Evolutionary conservation across 1,140 invertebrate species (phyloP), one percentile per base, ranked within the genome.

Genomic region (Drosophila truncata): DNA sequence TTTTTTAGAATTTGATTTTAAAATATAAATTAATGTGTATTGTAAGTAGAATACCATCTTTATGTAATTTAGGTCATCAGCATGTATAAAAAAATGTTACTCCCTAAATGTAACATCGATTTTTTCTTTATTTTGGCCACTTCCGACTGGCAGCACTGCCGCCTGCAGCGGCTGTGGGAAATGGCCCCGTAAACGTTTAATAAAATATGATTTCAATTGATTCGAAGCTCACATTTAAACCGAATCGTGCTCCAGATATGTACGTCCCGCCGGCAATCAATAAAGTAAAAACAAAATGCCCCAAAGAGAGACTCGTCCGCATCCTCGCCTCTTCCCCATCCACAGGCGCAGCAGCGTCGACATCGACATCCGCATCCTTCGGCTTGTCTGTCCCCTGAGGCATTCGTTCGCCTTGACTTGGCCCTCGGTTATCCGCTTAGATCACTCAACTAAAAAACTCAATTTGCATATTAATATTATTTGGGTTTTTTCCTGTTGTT

Each of bases 401-500:
- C 59, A 23, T 39, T 58, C 54, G 46, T 50, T 62, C 50, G 67
- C 59, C 72, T 63, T 78, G 79, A 59, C 81, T 74, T 57, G 33
- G 47, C 44, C 73, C 73, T 65, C 84, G 72, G 83, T 91, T 91
- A 91, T 91, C 88, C 88, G 88, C 88, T 91, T 91, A 91, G 88
- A 91, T 91, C 88, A 91, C 76, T 91, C 88, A 91, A 91, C 88
- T 88, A 91, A 91, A 91, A 91, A 91, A 91, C 80, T 91, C 88
- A 91, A 91, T 91, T 91, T 91, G 88, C 88, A 91, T 91, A 88
- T 91, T 91, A 91, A 91, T 91, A 88, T 91, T 87, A 91, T 84
- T 88, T 86, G 74, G 86, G 82, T 76, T 76, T 76, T 86, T 83
- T 86, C 57, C 60, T 58, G 49, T 50, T 72, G 58, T 67, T 62